phyloP scores from a whole-genome alignment of 2,888 invertebrate genomes.

The Aquatica leii region DNA sequence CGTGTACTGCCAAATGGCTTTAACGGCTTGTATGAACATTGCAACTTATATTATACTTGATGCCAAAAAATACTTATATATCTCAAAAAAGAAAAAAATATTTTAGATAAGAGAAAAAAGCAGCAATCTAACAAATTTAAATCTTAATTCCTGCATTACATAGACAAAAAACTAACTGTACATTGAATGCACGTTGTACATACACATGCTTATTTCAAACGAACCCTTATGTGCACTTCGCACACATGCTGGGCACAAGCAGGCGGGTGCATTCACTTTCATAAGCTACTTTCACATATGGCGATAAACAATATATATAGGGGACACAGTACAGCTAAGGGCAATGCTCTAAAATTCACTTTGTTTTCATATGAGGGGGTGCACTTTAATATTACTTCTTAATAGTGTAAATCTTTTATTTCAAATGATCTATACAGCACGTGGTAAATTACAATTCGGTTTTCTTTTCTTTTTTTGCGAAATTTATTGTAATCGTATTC shows the following conservation, averaged over 20 bases:
- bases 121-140: too few species aligned
- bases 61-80: too few species aligned
- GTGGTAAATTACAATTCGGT: background rate
- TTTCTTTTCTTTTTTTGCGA: too few species aligned
- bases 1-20: too few species aligned
- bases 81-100: too few species aligned
- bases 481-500: background rate
- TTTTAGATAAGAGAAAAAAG: too few species aligned
- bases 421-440: background rate
- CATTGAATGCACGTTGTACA: constrained; percentile 22
- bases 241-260: constrained; percentile 36
- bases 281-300: constrained; percentile 43
- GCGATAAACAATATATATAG: constrained; percentile 37
- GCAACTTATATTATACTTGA: too few species aligned
- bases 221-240: constrained; percentile 35
- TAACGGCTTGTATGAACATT: too few species aligned
- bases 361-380: constrained; percentile 40
- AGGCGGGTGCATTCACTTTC: constrained; percentile 41
- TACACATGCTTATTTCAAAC: constrained; percentile 28
- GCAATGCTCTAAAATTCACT: constrained; percentile 37
- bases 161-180: constrained; percentile 28
- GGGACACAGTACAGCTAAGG: constrained; percentile 38
- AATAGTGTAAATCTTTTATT: background rate
- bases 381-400: constrained; percentile 30
- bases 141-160: too few species aligned